Base-by-base conservation (phyloP, 2,797 vertebrate genomes). In the Sebastes iracundus region DNA sequence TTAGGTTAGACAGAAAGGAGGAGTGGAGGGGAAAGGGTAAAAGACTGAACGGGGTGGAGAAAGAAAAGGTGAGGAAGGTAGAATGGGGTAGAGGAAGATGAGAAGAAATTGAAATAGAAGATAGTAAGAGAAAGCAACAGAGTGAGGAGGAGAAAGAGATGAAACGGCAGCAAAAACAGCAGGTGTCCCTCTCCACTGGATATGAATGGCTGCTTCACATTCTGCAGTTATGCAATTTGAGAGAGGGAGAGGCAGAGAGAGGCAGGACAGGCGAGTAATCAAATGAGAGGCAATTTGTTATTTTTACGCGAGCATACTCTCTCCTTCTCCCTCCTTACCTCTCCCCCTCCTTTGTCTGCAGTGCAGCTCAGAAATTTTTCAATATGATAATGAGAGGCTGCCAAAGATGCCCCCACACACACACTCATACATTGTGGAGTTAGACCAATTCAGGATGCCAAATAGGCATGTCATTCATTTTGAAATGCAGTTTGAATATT, bases 211-310 rank as follows among this genome's bases (percentile, higher is more conserved):
- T 86, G 86, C 83, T 88, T 92, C 86, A 79, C 80, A 92, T 88
- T 87, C 83, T 83, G 81, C 82, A 69, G 85, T 94, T 91, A 91
- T 81, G 87, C 91, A 93, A 91, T 89, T 66, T 63, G 20, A 46
- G 67, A 33, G 60, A 35, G 27, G 61, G 46, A 66, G 69, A 72
- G 52, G 58, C 38, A 72, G 73, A 38, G 70, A 55, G 46, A 80
- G 75, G 27, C 33, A 80, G 70, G 80, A 86, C 81, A 86, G 87
- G 81, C 73, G 33, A 84, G 84, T 90, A 91, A 94, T 94, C 91
- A 94, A 91, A 93, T 92, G 90, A 93, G 83, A 92, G 87, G 90
- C 92, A 92, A 93, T 94, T 95, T 94, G 92, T 94, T 94, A 88
- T 94, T 93, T 93, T 90, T 90, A 91, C 64, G 77, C 83, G 71